Evolutionary conservation across 2,797 vertebrate species (phyloP), one percentile per base, ranked within the genome.

Genomic region (Phrynocephalus vlangalii): DNA sequence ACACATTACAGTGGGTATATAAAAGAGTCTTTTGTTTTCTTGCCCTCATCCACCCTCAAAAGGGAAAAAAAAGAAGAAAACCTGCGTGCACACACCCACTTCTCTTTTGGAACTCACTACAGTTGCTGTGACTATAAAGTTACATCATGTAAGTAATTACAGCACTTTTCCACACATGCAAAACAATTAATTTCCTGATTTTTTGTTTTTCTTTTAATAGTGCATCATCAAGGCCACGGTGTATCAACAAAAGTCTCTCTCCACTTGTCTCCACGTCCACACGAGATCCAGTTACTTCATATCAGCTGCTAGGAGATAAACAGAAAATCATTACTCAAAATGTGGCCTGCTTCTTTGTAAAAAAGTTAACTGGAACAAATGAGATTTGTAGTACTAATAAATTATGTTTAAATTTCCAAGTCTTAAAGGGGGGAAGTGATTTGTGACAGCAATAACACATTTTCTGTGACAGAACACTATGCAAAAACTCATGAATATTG

Each of bases 171-270:
- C 93, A 93, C 84, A 94, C 93, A 95, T 94, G 95, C 95, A 95
- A 91, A 95, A 94, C 95, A 95, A 93, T 93, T 91, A 89, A 86
- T 92, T 92, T 95, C 94, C 94, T 96, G 95, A 91, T 95, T 95
- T 95, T 72, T 38, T 95, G 24, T 95, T 96, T 96, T 96, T 96
- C 26, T 71, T 92, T 92, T 94, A 94, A 85, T 92, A 96, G 94
- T 95, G 95, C 96, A 93, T 95, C 95, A 93, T 95, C 96, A 96
- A 96, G 96, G 95, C 95, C 95, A 95, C 94, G 93, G 95, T 95
- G 95, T 96, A 96, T 94, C 92, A 94, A 94, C 89, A 95, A 91
- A 92, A 94, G 91, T 94, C 94, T 93, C 93, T 92, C 94, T 93
- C 92, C 93, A 93, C 3, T 0, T 72, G 76, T 92, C 90, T 92